Evolutionary conservation across 1,140 invertebrate species (phyloP), one percentile per base, ranked within the genome.

Genomic region (Diorhabda carinulata): DNA sequence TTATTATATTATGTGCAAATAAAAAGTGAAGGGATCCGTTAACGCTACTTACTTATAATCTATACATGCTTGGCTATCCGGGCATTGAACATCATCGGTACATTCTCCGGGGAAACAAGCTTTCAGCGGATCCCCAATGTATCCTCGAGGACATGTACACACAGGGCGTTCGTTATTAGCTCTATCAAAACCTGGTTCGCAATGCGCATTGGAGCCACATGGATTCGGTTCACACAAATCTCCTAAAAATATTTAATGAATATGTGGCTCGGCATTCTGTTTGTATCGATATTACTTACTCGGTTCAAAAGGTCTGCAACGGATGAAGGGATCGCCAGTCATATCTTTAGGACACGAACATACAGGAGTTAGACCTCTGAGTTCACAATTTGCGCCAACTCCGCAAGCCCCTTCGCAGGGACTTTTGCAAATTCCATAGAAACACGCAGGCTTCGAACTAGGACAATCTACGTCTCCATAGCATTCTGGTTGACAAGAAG

Each of bases 261-360:
- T 25, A 1, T 25, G 25, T 25, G 25, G 25, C 25, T 25, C 25
- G 25, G 25, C 25, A 25, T 25, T 25, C 25, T 25, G 25, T 25
- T 25, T 25, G 25, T 1, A 25, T 25, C 1, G 1, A 25, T 25
- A 25, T 56, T 62, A 84, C 83, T 85, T 81, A 91, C 90, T 82
- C 76, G 89, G 88, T 79, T 89, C 89, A 75, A 93, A 94, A 63
- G 89, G 91, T 73, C 92, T 86, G 81, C 93, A 95, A 72, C 86
- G 86, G 2, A 89, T 83, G 80, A 94, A 95, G 9, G 93, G 92
- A 86, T 95, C 89, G 3, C 93, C 93, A 41, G 92, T 94, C 89
- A 91, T 93, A 77, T 93, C 90, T 76, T 85, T 89, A 3, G 93
- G 93, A 80, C 93, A 96, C 57, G 89, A 92, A 81, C 93, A 95